These are phyloP conservation scores for Watsonalla cultraria DNA, from an alignment of 2,888 invertebrate species.

Conservation along the genomic window DNA sequence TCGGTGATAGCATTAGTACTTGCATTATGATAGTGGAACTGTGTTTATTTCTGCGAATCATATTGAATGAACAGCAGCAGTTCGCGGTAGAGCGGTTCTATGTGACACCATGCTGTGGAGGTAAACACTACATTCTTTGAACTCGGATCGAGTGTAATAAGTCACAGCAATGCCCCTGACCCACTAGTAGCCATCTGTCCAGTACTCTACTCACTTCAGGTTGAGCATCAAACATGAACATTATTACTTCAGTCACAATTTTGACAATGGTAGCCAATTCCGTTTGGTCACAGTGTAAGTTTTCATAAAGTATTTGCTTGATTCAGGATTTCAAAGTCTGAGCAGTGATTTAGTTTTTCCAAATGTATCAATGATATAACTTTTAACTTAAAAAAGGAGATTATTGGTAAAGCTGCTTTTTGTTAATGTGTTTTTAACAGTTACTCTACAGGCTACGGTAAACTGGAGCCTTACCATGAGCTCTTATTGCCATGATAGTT, in stretches of 20 bases:
- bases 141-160: conserved; percentile 3
- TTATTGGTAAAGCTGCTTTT: no score
- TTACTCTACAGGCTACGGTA: no score
- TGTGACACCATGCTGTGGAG: conserved; percentile 20
- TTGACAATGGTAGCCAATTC: conserved; percentile 14
- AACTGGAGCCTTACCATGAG: no score
- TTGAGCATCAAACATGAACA: conserved; percentile 9
- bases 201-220: neutral
- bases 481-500: no score
- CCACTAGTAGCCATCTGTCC: no score
- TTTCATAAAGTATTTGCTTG: neutral
- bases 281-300: conserved; percentile 11
- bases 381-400: no score
- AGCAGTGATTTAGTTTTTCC: no score
- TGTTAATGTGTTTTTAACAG: no score
- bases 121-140: conserved; percentile 33
- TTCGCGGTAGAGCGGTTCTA: conserved; percentile 20
- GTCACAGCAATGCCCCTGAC: neutral
- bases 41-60: conserved; percentile 36
- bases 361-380: no score
- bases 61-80: conserved; percentile 28
- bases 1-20: neutral
- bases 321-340: no score
- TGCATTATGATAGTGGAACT: conserved; percentile 25
- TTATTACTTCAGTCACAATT: conserved; percentile 17